phyloP scores from a whole-genome alignment of 2,888 invertebrate species.

The Pristionchus fissidentatus region DNA sequence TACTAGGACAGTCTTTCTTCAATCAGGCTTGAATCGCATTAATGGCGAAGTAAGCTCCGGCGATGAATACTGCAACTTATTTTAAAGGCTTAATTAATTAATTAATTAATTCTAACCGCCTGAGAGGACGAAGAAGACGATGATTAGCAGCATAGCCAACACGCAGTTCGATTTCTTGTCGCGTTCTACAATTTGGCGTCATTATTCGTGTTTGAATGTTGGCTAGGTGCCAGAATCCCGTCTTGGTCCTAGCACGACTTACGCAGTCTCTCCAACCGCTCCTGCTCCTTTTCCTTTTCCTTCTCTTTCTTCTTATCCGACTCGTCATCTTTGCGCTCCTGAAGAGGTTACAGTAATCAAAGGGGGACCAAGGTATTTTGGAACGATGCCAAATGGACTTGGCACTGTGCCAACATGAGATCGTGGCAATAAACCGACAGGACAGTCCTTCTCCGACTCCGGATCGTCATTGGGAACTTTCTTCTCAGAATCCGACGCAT shows the following conservation, averaged over 20 bases:
- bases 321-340: constrained; percentile 28
- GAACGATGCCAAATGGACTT: not conserved
- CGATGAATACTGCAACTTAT: too few relatives aligned
- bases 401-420: not conserved
- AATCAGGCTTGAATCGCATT: too few relatives aligned
- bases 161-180: constrained; percentile 5
- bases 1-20: too few relatives aligned
- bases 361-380: not conserved
- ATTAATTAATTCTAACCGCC: not conserved
- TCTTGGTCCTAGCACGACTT: too few relatives aligned
- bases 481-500: not conserved
- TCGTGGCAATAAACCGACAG: not conserved
- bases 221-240: too few relatives aligned
- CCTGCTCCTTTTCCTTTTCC: constrained; percentile 16
- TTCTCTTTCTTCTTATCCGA: too few relatives aligned
- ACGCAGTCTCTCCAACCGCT: constrained; percentile 14
- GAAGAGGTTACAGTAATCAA: not conserved
- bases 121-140: not conserved
- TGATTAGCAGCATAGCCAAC: not conserved
- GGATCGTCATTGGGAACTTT: constrained; percentile 5
- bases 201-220: not conserved
- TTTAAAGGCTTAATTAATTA: too few relatives aligned
- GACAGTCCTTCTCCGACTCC: constrained; percentile 16
- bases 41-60: too few relatives aligned
- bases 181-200: not conserved